These are phyloP conservation scores for Drosophila bunnanda DNA, from an alignment of 2,888 invertebrate species.

Conservation along the genomic window DNA sequence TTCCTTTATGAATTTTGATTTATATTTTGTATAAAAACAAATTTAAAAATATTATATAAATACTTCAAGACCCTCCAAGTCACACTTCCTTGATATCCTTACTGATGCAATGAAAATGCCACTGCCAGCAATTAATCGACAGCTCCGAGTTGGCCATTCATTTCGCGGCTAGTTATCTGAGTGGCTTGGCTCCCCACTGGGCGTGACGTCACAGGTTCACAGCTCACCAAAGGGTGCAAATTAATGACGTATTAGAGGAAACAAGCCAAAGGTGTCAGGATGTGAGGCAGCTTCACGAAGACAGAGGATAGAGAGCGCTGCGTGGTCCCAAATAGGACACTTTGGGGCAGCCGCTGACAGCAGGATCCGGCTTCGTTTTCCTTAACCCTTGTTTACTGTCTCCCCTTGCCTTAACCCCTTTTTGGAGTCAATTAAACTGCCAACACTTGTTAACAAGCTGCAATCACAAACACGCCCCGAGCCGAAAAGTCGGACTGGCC, in stretches of 20 bases:
- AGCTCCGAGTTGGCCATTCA: constrained; percentile 49
- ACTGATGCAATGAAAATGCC: constrained; percentile 74
- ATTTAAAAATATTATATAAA: background rate
- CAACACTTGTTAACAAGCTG: constrained; percentile 83
- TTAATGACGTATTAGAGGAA: constrained; percentile 31
- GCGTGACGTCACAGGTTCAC: constrained; percentile 57
- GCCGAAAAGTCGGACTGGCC: constrained; percentile 51
- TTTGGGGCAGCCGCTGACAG: constrained; percentile 60
- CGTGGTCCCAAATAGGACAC: constrained; percentile 64
- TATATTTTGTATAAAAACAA: background rate
- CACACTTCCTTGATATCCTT: constrained; percentile 6
- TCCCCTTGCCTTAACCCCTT: background rate
- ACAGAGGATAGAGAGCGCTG: constrained; percentile 38
- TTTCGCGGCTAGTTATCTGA: constrained; percentile 31
- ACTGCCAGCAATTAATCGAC: constrained; percentile 77
- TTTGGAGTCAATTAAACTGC: constrained; percentile 81
- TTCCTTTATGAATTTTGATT: background rate
- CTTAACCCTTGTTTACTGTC: constrained; percentile 11
- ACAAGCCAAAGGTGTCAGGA: constrained; percentile 45
- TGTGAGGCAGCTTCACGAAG: constrained; percentile 18
- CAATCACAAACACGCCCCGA: constrained; percentile 82
- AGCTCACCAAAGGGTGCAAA: constrained; percentile 26
- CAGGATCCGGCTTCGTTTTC: constrained; percentile 54
- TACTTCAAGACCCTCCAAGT: background rate
- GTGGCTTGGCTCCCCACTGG: constrained; percentile 42